phyloP scores from a whole-genome alignment of 64 coral and sea anemone species.

The Stichodactyla mertensii region DNA sequence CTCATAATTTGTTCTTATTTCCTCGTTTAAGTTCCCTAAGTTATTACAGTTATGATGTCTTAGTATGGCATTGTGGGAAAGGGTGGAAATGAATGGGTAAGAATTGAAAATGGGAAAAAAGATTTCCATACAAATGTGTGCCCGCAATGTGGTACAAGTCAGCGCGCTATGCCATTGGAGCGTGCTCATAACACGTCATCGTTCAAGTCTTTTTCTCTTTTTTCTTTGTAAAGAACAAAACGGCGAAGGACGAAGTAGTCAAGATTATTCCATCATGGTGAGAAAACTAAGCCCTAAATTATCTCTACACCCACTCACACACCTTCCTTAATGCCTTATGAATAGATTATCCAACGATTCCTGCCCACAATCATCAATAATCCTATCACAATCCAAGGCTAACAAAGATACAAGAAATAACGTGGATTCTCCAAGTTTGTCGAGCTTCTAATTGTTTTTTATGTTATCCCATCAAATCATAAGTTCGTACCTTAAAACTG shows the following conservation, averaged over 20 bases:
- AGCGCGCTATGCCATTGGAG: background rate
- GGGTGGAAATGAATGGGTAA: background rate
- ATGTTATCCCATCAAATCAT: background rate
- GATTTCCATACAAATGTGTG: background rate
- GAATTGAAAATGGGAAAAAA: background rate
- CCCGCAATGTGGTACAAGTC: background rate
- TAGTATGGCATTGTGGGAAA: background rate
- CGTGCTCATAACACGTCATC: slow-evolving; percentile 95
- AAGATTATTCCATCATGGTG: slow-evolving; percentile 2
- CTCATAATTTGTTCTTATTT: too few species aligned
- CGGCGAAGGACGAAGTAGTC: slow-evolving; percentile 4
- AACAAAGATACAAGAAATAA: background rate
- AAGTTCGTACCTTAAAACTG: background rate
- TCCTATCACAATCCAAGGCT: background rate
- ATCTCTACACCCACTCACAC: background rate
- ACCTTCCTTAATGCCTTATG: background rate
- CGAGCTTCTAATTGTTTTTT: background rate
- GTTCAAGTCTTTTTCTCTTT: slow-evolving; percentile 23
- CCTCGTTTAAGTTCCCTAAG: too few species aligned
- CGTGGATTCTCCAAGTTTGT: background rate
- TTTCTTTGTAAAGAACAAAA: slow-evolving; percentile 17
- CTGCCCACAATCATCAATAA: background rate
- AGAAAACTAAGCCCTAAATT: background rate
- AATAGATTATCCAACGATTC: background rate
- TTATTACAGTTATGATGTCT: background rate